Evolutionary conservation across 2,888 invertebrate species (phyloP).

Genomic region (Neelides folsomi): DNA sequence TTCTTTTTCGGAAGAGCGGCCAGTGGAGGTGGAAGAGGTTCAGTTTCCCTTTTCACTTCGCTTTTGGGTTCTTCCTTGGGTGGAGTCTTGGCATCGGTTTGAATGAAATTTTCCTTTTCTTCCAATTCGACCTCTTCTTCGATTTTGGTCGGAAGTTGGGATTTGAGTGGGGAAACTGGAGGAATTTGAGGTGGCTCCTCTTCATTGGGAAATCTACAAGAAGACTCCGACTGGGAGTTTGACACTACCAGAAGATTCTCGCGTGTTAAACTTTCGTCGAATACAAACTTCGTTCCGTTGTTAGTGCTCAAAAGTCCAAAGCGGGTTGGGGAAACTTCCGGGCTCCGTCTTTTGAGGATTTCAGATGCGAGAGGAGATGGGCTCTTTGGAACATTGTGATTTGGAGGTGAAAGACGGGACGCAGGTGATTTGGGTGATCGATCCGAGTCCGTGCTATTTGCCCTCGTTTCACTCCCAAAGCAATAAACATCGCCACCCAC

Average conservation of each 20-base stretch:
- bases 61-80: not conserved
- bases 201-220: slow-evolving; percentile 48
- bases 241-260: slow-evolving; percentile 26
- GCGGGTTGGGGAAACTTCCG: slow-evolving; percentile 27
- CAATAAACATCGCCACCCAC: slow-evolving; percentile 9
- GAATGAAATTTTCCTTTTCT: slow-evolving; percentile 8
- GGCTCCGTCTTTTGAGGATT: slow-evolving; percentile 18
- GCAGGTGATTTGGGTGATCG: slow-evolving; percentile 34
- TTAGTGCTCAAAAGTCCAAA: slow-evolving; percentile 2
- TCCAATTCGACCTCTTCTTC: not conserved
- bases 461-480: slow-evolving; percentile 25
- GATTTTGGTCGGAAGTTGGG: slow-evolving; percentile 23
- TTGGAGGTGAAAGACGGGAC: slow-evolving; percentile 33
- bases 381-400: slow-evolving; percentile 23
- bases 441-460: slow-evolving; percentile 34
- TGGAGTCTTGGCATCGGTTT: slow-evolving; percentile 9
- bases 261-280: slow-evolving; percentile 27
- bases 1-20: slow-evolving; percentile 4
- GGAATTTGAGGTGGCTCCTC: slow-evolving; percentile 34
- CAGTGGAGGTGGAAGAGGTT: not conserved
- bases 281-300: slow-evolving; percentile 27
- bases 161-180: slow-evolving; percentile 33
- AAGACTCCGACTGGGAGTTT: slow-evolving; percentile 34
- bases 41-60: slow-evolving; percentile 1
- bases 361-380: slow-evolving; percentile 31